Percentiles rank a stretch among this genome's conserved stretches.
phyloP scores from a whole-genome alignment of 2,113 vertebrate genomes.

The Dipodomys spectabilis region DNA sequence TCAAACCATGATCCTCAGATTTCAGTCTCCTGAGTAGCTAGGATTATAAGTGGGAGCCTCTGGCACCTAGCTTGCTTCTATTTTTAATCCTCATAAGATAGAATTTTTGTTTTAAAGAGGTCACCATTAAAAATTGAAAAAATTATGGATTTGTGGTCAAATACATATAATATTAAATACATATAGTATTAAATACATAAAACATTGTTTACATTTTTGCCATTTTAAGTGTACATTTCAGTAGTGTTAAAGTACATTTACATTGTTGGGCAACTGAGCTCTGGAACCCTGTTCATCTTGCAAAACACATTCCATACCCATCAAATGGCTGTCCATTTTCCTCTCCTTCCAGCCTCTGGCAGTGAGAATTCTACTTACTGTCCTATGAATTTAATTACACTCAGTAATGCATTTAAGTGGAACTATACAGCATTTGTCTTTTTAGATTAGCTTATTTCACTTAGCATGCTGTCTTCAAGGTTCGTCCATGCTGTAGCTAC shows the following conservation, averaged over 20 bases:
- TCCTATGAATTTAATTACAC: background rate
- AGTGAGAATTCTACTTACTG: background rate
- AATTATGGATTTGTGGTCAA: background rate
- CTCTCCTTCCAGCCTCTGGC: no score
- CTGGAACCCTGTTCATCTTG: background rate
- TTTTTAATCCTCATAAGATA: constrained; percentile 13
- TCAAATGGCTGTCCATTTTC: rapidly evolving
- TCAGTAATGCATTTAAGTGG: background rate
- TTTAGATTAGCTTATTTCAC: background rate
- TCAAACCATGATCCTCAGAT: no score
- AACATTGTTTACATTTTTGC: background rate
- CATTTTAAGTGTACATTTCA: background rate
- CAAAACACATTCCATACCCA: background rate
- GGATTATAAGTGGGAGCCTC: no score
- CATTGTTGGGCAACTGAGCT: background rate
- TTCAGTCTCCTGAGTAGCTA: no score
- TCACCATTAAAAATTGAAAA: background rate
- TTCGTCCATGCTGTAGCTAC: background rate
- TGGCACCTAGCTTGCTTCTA: background rate
- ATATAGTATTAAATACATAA: no score
- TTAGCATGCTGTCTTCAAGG: background rate
- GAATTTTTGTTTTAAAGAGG: background rate
- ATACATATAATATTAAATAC: no score
- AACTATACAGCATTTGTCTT: background rate
- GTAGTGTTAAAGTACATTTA: background rate